Conservation (phyloP, 2,888 invertebrate species). For the Dysmachus trigonus region DNA sequence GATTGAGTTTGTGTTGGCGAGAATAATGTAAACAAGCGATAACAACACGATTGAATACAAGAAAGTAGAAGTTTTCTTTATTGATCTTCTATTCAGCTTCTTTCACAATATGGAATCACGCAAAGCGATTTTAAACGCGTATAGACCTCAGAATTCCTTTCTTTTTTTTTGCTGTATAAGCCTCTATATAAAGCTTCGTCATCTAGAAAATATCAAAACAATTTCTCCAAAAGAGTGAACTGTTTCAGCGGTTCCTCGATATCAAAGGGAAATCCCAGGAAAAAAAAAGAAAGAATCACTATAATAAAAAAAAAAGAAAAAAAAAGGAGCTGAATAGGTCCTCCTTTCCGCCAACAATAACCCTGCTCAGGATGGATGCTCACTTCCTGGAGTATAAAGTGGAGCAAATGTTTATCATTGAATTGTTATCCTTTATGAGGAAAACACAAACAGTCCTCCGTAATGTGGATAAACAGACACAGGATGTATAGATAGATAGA, state of each 20-base stretch:
- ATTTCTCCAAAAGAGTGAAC: background rate
- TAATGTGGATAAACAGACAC: background rate
- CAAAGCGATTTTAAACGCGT: background rate
- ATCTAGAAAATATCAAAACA: background rate
- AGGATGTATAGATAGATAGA: background rate
- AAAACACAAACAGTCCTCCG: background rate
- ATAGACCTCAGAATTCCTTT: background rate
- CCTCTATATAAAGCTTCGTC: background rate
- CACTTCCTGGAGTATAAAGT: background rate
- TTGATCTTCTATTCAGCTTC: background rate
- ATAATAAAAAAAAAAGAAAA: background rate
- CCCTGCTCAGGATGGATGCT: background rate
- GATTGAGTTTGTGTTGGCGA: background rate
- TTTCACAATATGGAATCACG: background rate
- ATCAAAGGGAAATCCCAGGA: background rate
- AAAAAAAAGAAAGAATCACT: background rate
- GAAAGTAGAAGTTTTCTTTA: background rate
- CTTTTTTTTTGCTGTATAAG: background rate
- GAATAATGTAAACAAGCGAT: background rate
- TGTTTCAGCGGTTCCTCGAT: background rate
- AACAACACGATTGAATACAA: background rate
- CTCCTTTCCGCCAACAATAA: background rate
- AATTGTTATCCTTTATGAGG: slow-evolving; percentile 16
- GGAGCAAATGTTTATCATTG: slow-evolving; percentile 16
- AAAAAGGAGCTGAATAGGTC: background rate